Conservation (phyloP, 2,888 invertebrate genomes). For the Ochlodes sylvanus region DNA sequence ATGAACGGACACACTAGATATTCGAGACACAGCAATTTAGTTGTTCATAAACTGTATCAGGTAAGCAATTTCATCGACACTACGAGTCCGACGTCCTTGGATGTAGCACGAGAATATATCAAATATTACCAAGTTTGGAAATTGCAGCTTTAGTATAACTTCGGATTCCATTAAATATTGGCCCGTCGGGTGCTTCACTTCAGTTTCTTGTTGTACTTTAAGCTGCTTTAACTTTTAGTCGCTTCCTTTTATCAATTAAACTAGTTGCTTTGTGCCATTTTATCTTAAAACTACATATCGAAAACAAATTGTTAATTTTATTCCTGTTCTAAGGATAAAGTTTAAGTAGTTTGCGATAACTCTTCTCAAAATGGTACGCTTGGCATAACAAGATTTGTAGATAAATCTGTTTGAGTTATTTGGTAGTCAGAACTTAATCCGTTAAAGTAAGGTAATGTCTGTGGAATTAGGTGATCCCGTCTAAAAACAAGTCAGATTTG, state of each 20-base stretch:
- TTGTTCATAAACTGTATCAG: constrained; percentile 1
- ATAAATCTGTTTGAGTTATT: constrained; percentile 3
- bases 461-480: no score
- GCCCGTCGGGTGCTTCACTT: constrained; percentile 12
- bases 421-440: not conserved
- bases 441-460: not conserved
- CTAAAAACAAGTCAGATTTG: no score
- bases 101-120: constrained; percentile 6
- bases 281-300: constrained; percentile 30
- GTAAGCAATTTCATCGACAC: constrained; percentile 7
- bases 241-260: constrained; percentile 27
- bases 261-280: constrained; percentile 25
- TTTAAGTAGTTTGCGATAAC: constrained; percentile 23
- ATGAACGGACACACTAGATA: not conserved
- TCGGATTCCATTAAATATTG: constrained; percentile 20
- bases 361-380: constrained; percentile 1
- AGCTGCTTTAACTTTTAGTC: constrained; percentile 19
- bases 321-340: constrained; percentile 9
- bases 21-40: not conserved
- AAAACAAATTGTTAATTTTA: constrained; percentile 34
- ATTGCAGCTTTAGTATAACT: constrained; percentile 23
- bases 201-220: constrained; percentile 26
- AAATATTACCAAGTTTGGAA: constrained; percentile 23
- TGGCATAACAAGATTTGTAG: constrained; percentile 8
- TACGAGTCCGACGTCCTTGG: not conserved